phyloP scores from a whole-genome alignment of 2,797 vertebrate genomes.

The Sphenopsis melanotis region DNA sequence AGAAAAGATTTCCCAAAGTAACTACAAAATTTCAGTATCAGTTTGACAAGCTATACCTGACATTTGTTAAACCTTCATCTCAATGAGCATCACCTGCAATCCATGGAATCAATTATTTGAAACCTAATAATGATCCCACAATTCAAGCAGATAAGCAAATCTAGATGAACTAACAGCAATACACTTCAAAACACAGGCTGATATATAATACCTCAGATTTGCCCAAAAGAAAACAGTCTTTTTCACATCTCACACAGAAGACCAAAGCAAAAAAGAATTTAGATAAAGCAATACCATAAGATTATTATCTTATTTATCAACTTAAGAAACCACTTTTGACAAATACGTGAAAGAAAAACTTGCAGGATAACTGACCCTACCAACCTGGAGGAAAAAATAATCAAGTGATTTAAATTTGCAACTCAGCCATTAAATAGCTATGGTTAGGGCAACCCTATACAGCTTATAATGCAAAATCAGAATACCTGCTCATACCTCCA shows the following conservation, averaged over 20 bases:
- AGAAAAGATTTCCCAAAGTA: not conserved
- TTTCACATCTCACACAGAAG: not conserved
- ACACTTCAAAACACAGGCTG: not conserved
- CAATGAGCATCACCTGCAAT: not conserved
- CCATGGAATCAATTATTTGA: not conserved
- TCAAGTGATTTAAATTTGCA: not conserved
- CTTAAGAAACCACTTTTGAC: not conserved
- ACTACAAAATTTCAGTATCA: not conserved
- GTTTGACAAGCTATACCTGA: not conserved
- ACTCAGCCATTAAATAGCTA: not conserved
- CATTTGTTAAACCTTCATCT: not conserved
- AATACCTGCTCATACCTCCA: not conserved
- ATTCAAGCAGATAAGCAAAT: not conserved
- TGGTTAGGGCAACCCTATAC: not conserved
- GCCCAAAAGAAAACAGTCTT: not conserved
- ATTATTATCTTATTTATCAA: not conserved
- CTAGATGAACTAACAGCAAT: not conserved
- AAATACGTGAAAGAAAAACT: not conserved
- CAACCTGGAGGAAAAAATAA: not conserved
- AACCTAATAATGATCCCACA: not conserved
- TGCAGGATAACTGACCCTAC: not conserved
- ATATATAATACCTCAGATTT: not conserved
- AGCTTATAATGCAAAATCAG: not conserved
- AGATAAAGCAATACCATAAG: not conserved
- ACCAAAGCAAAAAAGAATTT: not conserved